Evolutionary conservation across 1,140 invertebrate genomes (phyloP).

Genomic region (Papilio helenus): DNA sequence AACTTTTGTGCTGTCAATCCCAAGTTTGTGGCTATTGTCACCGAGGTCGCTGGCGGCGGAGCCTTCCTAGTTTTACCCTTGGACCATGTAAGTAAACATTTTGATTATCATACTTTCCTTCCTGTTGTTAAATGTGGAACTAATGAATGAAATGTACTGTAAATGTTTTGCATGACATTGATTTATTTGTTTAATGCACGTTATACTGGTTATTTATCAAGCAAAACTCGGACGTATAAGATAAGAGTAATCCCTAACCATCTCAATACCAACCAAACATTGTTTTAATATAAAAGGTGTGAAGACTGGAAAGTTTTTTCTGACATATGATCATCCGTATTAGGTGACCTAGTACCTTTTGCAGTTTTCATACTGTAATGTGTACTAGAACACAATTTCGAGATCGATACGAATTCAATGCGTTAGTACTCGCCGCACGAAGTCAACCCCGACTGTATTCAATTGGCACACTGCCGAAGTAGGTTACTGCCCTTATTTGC

Average conservation of each 20-base stretch:
- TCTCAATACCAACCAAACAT: not conserved
- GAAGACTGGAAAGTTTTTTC: not conserved
- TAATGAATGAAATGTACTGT: not conserved
- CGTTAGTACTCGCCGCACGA: conserved; percentile 4
- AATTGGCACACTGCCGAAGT: conserved; percentile 16
- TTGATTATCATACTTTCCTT: not conserved
- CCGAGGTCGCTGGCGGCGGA: conserved; percentile 96
- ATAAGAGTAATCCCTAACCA: not conserved
- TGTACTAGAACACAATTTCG: not conserved
- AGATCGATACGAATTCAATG: conserved; percentile 17
- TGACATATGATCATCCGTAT: not conserved
- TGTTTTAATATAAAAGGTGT: not conserved
- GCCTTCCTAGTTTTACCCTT: conserved; percentile 96
- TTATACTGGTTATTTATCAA: not conserved
- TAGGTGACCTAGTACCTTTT: not conserved
- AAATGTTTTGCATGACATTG: not conserved
- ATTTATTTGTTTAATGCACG: not conserved
- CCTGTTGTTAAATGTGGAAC: not conserved
- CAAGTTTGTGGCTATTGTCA: conserved; percentile 96
- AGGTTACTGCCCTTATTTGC: conserved; percentile 22
- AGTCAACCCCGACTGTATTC: not conserved
- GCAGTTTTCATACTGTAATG: not conserved
- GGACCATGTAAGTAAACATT: conserved; percentile 88
- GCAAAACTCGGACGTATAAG: not conserved
- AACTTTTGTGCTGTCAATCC: conserved; percentile 97